A percentile compares a stretch with the other conserved stretches of the same genome.
Evolutionary conservation across 2,113 vertebrate species (phyloP).

Genomic region (Buteo buteo): DNA sequence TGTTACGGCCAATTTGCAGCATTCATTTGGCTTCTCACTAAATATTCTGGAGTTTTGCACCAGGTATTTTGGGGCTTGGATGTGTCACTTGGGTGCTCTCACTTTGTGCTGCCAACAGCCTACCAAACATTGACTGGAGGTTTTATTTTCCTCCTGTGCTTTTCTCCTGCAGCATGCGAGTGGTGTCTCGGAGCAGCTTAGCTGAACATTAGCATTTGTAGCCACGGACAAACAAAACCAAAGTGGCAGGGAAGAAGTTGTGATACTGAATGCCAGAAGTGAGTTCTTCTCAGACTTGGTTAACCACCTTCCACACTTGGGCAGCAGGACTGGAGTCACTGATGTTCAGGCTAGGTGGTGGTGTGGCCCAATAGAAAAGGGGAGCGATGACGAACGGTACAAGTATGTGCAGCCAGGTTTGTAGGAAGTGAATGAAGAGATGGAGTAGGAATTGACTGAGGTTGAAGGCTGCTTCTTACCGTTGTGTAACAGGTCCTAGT

Average conservation of each 20-base stretch:
- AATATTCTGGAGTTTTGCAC: not conserved
- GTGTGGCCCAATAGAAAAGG: not conserved
- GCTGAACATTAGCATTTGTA: not conserved
- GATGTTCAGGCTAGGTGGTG: not conserved
- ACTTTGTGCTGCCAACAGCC: not conserved
- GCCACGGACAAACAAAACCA: not conserved
- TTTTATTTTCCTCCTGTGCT: not conserved
- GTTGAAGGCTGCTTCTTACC: not conserved
- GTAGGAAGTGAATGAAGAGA: not conserved
- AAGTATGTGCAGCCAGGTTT: not conserved
- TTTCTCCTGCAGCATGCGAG: not conserved
- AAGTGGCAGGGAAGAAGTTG: not conserved
- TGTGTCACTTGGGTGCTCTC: not conserved
- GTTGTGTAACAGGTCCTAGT: not conserved
- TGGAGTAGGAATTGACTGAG: not conserved
- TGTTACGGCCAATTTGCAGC: not conserved
- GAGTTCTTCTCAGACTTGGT: not conserved
- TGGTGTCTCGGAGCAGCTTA: not conserved
- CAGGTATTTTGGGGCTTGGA: not conserved
- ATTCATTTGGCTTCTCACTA: not conserved
- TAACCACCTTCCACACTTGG: not conserved
- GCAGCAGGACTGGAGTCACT: not conserved
- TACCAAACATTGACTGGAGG: not conserved
- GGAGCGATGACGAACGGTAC: not conserved
- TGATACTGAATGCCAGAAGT: not conserved